Conservation (phyloP, 2,888 invertebrate species). For the Seladonia tumulorum region DNA sequence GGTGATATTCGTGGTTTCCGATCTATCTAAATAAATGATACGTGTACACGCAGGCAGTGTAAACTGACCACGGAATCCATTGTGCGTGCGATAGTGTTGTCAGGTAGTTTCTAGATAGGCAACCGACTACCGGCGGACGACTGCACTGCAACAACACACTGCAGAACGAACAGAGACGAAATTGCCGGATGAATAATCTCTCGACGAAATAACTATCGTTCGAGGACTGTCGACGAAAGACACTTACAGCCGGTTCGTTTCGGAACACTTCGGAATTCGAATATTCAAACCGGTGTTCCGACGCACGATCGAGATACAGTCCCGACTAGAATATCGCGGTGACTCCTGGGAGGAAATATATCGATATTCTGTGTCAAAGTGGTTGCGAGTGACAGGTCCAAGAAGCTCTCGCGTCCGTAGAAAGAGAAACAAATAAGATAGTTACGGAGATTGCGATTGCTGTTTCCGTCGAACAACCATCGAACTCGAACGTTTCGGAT, state of each 20-base stretch:
- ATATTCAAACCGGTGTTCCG: background rate
- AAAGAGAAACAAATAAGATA: background rate
- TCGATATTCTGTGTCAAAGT: constrained; percentile 23
- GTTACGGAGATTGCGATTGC: constrained; percentile 9
- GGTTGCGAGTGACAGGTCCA: constrained; percentile 22
- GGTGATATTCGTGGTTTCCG: background rate
- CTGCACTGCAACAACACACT: too few species aligned
- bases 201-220: constrained; percentile 3
- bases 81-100: constrained; percentile 18
- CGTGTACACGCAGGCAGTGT: background rate
- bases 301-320: constrained; percentile 1
- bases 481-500: background rate
- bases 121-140: constrained; percentile 23
- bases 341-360: constrained; percentile 21
- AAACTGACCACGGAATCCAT: background rate
- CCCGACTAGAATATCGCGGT: constrained; percentile 23
- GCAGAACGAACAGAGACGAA: constrained; percentile 24
- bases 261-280: constrained; percentile 9
- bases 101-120: constrained; percentile 25
- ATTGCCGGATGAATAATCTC: background rate
- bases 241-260: background rate
- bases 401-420: constrained; percentile 6
- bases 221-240: background rate
- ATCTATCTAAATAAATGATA: background rate
- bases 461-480: background rate